Base-by-base conservation (phyloP, 2,113 vertebrate species). In the Oreamnos americanus region DNA sequence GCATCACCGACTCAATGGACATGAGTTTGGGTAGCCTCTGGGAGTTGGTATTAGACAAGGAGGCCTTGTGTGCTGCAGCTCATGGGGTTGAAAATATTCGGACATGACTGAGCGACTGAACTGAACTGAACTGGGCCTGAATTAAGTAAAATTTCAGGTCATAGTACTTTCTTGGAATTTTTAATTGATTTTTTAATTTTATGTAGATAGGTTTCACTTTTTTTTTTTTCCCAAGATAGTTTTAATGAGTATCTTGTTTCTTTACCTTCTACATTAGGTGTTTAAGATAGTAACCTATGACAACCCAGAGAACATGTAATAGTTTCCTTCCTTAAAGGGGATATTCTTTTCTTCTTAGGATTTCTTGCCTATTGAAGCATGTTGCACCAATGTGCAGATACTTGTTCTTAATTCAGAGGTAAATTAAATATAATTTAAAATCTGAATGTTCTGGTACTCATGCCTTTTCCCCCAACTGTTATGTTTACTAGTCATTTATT, bases 361-460 rank as follows among this genome's bases (percentile, higher is more conserved):
- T 96, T 95, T 95, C 49, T 55, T 92, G 39, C 53, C n/a, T 84
- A 92, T 14, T 92, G 49, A 39, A 92, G 43, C 30, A n/a, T 17
- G 33, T 51, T 60, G 45, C 67, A 92, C 30, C 88, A 95, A 16
- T 88, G 82, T 94, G 25, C 36, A 96, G 84, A 76, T 4, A 57
- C 57, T 87, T 86, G 53, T 36, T 87, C 26, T 94, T 90, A 92
- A 95, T 94, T 92, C 60, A 91, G 58, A 96, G 90, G 25, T 78
- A 94, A 96, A 92, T 83, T n/a, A 76, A 78, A 94, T 91, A 26
- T 87, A 83, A 97, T 94, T 71, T 62, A 95, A 83, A 92, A 97
- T 91, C 94, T 51, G 58, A 82, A 71, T 92, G 45, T 81, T 78
- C 57, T 94, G 14, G 8, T 58, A 47, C 19, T 93, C 26, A 19